Evolutionary conservation across 2,113 vertebrate species (phyloP), one percentile per base, ranked within the genome.

Genomic region (Noctilio leporinus): DNA sequence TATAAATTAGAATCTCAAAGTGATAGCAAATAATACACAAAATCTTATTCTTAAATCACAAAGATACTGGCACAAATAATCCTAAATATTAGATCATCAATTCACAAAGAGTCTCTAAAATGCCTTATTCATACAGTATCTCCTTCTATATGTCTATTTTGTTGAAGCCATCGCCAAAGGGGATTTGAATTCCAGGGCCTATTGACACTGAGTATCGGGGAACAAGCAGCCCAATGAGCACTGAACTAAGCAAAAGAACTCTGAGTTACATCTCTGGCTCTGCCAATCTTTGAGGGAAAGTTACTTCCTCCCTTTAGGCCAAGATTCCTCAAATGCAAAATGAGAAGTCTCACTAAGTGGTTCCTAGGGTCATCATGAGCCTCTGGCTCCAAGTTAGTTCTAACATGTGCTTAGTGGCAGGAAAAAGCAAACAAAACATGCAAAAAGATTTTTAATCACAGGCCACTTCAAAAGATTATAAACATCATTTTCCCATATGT

Each of bases 361-460:
- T 57, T 93, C 73, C 83, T 33, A 76, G 38, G 53, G 64, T 73
- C 51, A 84, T 64, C 22, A 55, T 43, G 16, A 77, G 55, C 70
- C 84, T 96, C 17, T 82, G 81, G 86, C 7, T 94, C 53, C 28
- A 76, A 81, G n/a, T 81, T 15, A 91, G 26, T 86, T 95, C 40
- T 77, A 88, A 85, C 22, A 82, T 15, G 72, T 15, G 55, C 70
- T 85, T 84, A 20, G 5, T 33, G 49, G 77, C 67, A 93, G 76
- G 19, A 40, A 81, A 95, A 93, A 75, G 16, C 70, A 95, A 96
- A 73, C 24, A 76, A 92, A 92, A 95, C 15, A 80, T n/a, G 94
- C 19, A 69, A 55, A 75, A 49, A 88, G 47, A 86, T 47, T 80
- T 83, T 84, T 83, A 94, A 91, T 81, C 40, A 81, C 0, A 76